A percentile compares a stretch with the other conserved stretches of the same genome.
phyloP scores from a whole-genome alignment of 1,140 invertebrate species.

The Dinoponera quadriceps region DNA sequence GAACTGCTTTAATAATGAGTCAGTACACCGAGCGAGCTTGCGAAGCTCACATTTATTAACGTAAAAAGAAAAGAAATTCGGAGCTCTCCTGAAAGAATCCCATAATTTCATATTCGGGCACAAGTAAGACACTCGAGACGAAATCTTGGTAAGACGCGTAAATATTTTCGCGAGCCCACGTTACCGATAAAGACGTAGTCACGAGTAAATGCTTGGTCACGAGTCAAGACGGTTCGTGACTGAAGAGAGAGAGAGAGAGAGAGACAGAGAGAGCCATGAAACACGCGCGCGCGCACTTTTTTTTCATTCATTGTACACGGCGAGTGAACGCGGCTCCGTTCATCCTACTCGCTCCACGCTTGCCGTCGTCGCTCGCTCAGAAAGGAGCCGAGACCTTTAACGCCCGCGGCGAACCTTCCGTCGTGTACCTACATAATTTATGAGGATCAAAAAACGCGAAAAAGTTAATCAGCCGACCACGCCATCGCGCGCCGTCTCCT shows the following conservation, averaged over 20 bases:
- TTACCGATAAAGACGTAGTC: slow-evolving; percentile 27
- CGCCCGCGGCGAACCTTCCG: slow-evolving; percentile 57
- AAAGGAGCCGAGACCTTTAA: slow-evolving; percentile 57
- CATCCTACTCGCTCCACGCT: not conserved
- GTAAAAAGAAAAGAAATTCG: not conserved
- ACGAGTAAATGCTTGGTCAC: no score
- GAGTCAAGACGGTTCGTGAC: slow-evolving; percentile 19
- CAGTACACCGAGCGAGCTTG: no score
- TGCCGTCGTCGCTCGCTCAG: slow-evolving; percentile 2
- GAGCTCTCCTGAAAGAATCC: not conserved
- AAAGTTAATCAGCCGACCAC: slow-evolving; percentile 68
- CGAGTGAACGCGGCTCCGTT: not conserved
- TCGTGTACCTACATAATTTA: slow-evolving; percentile 67
- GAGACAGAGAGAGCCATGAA: slow-evolving; percentile 19
- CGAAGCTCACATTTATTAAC: no score
- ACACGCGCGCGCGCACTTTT: slow-evolving; percentile 23
- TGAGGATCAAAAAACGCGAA: slow-evolving; percentile 70
- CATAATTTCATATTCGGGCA: not conserved
- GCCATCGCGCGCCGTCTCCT: slow-evolving; percentile 22
- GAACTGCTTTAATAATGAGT: no score
- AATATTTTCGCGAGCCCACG: not conserved
- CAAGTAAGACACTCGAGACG: not conserved
- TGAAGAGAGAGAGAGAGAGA: not conserved
- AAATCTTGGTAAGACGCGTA: not conserved
- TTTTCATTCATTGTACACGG: slow-evolving; percentile 21